A percentile compares a stretch with the other conserved stretches of the same genome.
Evolutionary conservation across 1,140 invertebrate genomes (phyloP).

Genomic region (Caenorhabditis inopinata): DNA sequence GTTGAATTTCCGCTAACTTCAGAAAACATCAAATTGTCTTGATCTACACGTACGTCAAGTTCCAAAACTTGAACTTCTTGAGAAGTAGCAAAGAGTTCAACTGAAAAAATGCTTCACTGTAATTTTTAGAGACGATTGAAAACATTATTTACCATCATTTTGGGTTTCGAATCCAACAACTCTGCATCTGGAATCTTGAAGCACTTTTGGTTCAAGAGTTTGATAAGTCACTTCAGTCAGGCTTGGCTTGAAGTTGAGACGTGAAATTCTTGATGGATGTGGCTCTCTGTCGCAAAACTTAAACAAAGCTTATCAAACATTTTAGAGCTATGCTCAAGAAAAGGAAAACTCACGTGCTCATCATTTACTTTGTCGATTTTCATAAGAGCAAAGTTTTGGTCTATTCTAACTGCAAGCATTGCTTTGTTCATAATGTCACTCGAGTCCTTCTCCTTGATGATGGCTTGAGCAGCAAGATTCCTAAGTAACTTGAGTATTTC

Average conservation of each 20-base stretch:
- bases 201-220: neutral
- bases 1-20: neutral
- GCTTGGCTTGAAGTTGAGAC: constrained; percentile 17
- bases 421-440: neutral
- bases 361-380: neutral
- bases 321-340: no score
- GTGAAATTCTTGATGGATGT: constrained; percentile 8
- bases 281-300: constrained; percentile 16
- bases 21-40: neutral
- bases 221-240: neutral
- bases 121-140: no score
- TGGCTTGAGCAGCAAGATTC: neutral
- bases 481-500: neutral
- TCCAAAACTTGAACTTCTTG: neutral
- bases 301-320: no score
- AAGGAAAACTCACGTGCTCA: neutral
- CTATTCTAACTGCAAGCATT: neutral
- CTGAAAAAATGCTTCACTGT: neutral
- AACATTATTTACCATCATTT: neutral
- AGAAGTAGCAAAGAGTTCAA: neutral
- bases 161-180: neutral
- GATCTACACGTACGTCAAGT: neutral
- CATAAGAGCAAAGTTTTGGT: neutral
- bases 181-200: neutral
- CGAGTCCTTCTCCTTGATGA: neutral